Evolutionary conservation across 2,888 invertebrate species (phyloP).

Genomic region (Leptopilina syphax): DNA sequence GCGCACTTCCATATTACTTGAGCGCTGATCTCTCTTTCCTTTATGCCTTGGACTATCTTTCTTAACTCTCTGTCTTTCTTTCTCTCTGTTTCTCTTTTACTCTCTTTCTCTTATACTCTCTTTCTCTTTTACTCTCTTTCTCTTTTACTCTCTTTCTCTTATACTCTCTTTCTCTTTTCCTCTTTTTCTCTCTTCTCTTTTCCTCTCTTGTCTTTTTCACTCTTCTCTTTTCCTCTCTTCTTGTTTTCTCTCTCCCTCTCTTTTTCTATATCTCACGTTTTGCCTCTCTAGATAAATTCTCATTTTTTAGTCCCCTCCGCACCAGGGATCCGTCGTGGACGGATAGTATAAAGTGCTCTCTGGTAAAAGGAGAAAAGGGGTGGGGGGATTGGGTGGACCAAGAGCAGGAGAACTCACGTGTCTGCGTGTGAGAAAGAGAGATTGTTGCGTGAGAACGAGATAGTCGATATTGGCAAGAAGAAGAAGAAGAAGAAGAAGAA

Average conservation of each 20-base stretch:
- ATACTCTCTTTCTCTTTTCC: too few species aligned
- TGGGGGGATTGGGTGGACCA: conserved; percentile 18
- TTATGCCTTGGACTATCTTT: too few species aligned
- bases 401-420: conserved; percentile 2
- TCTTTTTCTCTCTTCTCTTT: conserved; percentile 34
- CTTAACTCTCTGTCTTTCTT: neutral
- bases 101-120: neutral
- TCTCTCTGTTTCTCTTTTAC: neutral
- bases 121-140: neutral
- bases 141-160: conserved; percentile 20
- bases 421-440: conserved; percentile 30
- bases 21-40: conserved; percentile 34
- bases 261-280: neutral
- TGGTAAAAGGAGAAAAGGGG: neutral
- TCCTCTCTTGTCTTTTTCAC: too few species aligned
- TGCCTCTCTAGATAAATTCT: conserved; percentile 39
- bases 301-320: conserved; percentile 42
- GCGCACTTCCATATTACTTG: conserved; percentile 39
- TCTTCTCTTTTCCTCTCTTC: too few species aligned
- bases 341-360: conserved; percentile 10
- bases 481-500: neutral
- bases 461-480: neutral
- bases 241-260: neutral
- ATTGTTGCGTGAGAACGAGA: conserved; percentile 16
- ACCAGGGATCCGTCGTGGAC: conserved; percentile 20